A percentile compares a stretch with the other conserved stretches of the same genome.
Evolutionary conservation across 2,888 invertebrate species (phyloP).

Genomic region (Phoronis australis): DNA sequence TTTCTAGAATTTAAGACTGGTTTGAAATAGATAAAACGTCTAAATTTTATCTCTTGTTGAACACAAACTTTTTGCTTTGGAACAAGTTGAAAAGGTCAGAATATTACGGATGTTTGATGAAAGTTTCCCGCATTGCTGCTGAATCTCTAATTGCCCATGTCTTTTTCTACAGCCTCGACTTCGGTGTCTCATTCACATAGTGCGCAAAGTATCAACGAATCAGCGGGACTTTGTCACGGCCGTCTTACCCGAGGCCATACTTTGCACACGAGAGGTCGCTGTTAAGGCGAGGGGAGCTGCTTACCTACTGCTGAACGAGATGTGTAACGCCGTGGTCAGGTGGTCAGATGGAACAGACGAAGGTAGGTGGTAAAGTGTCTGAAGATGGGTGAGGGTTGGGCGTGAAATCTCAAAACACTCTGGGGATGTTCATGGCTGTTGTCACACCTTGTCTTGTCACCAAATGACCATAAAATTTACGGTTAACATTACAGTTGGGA

Average conservation of each 20-base stretch:
- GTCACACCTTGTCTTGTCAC: background rate
- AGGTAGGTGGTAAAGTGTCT: constrained; percentile 22
- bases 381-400: no score
- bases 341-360: constrained; percentile 26
- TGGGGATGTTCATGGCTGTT: no score
- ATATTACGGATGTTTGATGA: background rate
- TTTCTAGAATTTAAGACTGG: no score
- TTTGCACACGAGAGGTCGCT: constrained; percentile 79
- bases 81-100: no score
- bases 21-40: no score
- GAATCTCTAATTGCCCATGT: no score
- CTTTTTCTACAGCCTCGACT: constrained; percentile 54
- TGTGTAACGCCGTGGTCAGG: constrained; percentile 64
- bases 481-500: no score
- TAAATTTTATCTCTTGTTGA: no score
- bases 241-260: constrained; percentile 61
- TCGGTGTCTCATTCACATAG: constrained; percentile 65
- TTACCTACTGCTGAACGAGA: constrained; percentile 67
- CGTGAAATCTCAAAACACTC: no score
- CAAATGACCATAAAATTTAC: no score
- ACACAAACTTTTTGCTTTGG: no score
- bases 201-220: constrained; percentile 63
- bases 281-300: constrained; percentile 73
- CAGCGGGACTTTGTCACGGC: constrained; percentile 67
- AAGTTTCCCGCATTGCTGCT: constrained; percentile 1